phyloP scores from a whole-genome alignment of 2,113 vertebrate genomes.

The Ammodytes dubius region DNA sequence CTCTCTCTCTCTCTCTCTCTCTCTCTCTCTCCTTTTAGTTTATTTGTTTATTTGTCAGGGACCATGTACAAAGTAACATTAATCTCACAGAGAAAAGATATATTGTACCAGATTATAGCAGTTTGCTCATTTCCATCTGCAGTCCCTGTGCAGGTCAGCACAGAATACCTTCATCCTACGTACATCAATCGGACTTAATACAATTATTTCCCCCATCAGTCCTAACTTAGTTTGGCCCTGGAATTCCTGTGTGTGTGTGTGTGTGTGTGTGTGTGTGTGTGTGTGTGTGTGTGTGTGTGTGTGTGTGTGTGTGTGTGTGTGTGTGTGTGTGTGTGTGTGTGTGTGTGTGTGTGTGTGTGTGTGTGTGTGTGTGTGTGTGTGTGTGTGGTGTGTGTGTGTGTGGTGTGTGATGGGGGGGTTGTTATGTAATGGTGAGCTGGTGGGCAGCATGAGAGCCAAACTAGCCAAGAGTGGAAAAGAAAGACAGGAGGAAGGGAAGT shows the following conservation, averaged over 20 bases:
- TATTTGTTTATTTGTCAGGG: no score
- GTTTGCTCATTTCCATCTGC: no score
- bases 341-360: not conserved
- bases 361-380: conserved; percentile 6
- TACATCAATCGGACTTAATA: conserved; percentile 66
- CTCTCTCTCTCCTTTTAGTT: not conserved
- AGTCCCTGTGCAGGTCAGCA: no score
- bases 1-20: conserved; percentile 2
- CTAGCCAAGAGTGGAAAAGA: conserved; percentile 24
- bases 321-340: not conserved
- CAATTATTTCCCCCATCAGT: conserved; percentile 60
- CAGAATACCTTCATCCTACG: conserved; percentile 8
- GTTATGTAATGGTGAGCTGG: conserved; percentile 56
- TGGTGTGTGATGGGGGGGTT: not conserved
- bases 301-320: not conserved
- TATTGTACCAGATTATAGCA: no score
- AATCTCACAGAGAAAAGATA: no score
- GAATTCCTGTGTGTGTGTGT: conserved; percentile 35
- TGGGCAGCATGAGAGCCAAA: conserved; percentile 25
- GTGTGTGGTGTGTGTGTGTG: not conserved
- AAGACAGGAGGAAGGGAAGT: conserved; percentile 22
- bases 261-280: not conserved
- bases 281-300: not conserved
- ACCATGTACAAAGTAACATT: no score
- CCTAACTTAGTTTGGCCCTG: conserved; percentile 66